These are phyloP conservation scores for Rotaria macrura DNA, from an alignment of 2,888 invertebrate genomes.

Conservation along the genomic window DNA sequence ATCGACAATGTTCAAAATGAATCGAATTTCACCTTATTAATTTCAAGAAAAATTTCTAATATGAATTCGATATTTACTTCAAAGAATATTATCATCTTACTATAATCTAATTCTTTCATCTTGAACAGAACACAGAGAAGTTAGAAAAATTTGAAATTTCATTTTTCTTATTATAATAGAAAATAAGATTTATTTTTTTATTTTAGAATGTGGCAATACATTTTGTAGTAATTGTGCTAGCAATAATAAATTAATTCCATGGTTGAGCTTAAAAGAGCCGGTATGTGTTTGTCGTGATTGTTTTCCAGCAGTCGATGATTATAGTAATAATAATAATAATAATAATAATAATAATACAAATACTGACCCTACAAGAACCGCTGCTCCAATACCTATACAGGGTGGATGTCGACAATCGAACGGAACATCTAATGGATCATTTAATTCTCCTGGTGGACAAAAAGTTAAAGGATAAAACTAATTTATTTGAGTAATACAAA, in stretches of 20 bases:
- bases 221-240: conserved; percentile 25
- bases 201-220: conserved; percentile 27
- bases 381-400: not conserved
- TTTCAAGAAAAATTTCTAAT: no score
- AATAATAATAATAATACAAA: not conserved
- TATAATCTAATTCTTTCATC: no score
- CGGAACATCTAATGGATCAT: not conserved
- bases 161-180: no score
- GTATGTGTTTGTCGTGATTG: conserved; percentile 22
- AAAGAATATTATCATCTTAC: no score
- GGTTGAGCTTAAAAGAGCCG: not conserved
- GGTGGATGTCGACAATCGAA: not conserved
- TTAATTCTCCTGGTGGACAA: not conserved
- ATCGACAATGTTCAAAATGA: no score
- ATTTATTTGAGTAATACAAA: not conserved
- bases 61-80: no score
- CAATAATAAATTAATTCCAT: conserved; percentile 21
- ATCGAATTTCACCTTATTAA: no score
- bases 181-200: no score
- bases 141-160: no score
- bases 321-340: no score
- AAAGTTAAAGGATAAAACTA: not conserved
- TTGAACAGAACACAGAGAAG: no score
- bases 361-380: not conserved
- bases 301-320: not conserved